Base-by-base conservation (phyloP, 2,113 vertebrate species). In the Sylvia atricapilla region DNA sequence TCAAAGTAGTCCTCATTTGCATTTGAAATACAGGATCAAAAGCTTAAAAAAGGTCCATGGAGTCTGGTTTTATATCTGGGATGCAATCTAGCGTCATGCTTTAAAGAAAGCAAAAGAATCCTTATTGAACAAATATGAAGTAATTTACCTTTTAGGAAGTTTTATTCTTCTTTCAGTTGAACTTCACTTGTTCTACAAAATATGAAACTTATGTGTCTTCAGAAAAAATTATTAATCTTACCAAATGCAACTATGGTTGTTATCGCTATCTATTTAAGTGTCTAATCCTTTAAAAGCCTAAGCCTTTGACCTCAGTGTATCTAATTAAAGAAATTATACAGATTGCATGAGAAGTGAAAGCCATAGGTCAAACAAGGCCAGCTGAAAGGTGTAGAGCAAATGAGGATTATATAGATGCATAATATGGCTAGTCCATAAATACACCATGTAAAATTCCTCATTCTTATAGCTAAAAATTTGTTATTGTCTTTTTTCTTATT, bases 271-370 rank as follows among this genome's bases (percentile, higher is more conserved):
- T 79, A 2, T 82, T 7, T 80, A 90, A 87, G 68, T 70, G 67
- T 88, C 55, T 87, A 94, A 95, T 93, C 78, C 52, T 93, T 94
- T 87, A 94, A 93, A 95, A 95, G 85, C 52, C 35, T 84, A 67
- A 76, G 39, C 37, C 68, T 78, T 93, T 87, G 35, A 50, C 82
- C 64, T 83, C 46, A 80, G 30, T 67, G 59, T 90, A 70, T 91
- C 72, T 92, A 77, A 96, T 94, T 95, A 96, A 95, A 89, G 80
- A 67, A 84, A 95, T 84, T 90, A 41, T 76, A 85, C 39, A 89
- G 55, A 89, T 69, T 56, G 43, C 59, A 75, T 59, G 43, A 77
- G 59, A 83, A 93, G 52, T 77, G 43, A 88, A 95, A 94, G 44
- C 47, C 87, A 88, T 47, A 50, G 72, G 90, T 43, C 78, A 95